These are phyloP conservation scores for Oreocharis arfaki DNA, from an alignment of 2,113 vertebrate genomes.

Conservation along the genomic window DNA sequence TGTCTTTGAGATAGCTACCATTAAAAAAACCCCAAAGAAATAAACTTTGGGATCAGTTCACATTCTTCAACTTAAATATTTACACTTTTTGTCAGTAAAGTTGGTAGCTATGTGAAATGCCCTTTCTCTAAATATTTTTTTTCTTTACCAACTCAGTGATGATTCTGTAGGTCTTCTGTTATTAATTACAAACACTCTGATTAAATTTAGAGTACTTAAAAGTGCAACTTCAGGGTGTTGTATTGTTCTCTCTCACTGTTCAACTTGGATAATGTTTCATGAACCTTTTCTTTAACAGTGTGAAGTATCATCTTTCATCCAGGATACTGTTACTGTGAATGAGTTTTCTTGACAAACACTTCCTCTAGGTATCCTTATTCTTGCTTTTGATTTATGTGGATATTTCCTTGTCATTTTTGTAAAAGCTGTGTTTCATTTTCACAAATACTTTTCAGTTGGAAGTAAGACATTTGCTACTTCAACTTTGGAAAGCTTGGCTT, in stretches of 20 bases:
- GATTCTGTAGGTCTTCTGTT: not conserved
- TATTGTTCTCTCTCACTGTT: not conserved
- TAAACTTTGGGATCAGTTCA: not conserved
- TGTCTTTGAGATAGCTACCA: not conserved
- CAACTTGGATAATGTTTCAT: not conserved
- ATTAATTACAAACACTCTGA: not conserved
- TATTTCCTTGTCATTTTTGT: not conserved
- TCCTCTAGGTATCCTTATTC: not conserved
- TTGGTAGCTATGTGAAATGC: not conserved
- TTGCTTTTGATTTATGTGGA: not conserved
- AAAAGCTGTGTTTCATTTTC: not conserved
- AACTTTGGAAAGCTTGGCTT: not conserved
- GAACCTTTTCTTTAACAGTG: not conserved
- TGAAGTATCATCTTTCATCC: not conserved
- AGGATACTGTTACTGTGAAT: not conserved
- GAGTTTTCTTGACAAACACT: not conserved
- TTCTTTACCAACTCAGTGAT: not conserved
- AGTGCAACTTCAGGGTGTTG: accelerated
- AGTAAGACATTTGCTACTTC: not conserved
- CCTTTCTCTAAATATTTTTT: not conserved
- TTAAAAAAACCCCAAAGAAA: not conserved
- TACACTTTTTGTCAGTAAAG: not conserved
- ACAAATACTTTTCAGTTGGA: not conserved
- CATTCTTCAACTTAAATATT: not conserved
- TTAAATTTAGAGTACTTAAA: not conserved